These are phyloP conservation scores for Tetragnatha montana DNA, from an alignment of 2,888 invertebrate genomes.

Conservation along the genomic window DNA sequence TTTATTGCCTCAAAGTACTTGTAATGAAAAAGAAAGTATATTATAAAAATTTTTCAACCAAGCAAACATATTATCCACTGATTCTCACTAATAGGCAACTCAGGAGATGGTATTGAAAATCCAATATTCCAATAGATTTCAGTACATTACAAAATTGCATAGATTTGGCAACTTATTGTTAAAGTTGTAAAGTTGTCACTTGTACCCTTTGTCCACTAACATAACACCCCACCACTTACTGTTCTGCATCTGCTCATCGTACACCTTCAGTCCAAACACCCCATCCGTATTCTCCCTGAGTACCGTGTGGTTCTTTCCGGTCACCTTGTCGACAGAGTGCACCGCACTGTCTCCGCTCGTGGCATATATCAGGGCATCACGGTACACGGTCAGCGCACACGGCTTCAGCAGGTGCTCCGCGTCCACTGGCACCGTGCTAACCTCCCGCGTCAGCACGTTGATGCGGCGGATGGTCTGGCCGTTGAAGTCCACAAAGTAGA, in stretches of 20 bases:
- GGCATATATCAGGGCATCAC: slow-evolving; percentile 81
- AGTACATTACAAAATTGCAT: no score
- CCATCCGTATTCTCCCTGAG: slow-evolving; percentile 80
- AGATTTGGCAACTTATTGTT: no score
- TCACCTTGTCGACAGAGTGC: slow-evolving; percentile 81
- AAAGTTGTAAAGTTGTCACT: no score
- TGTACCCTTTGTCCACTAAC: no score
- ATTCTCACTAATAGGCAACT: no score
- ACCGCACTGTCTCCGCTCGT: slow-evolving; percentile 83
- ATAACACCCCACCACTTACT: slow-evolving; percentile 54
- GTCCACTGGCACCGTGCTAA: slow-evolving; percentile 73
- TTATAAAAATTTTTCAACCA: no score
- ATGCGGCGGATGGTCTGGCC: slow-evolving; percentile 81
- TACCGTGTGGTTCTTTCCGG: slow-evolving; percentile 78
- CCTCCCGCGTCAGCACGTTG: slow-evolving; percentile 77
- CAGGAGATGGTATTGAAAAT: no score
- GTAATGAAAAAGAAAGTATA: no score
- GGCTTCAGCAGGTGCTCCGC: slow-evolving; percentile 76
- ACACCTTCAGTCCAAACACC: slow-evolving; percentile 78
- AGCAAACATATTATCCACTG: no score
- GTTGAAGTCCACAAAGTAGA: slow-evolving; percentile 84
- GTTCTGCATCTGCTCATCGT: slow-evolving; percentile 82
- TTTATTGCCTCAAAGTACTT: no score
- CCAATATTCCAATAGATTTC: no score
- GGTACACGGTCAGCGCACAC: slow-evolving; percentile 83